Evolutionary conservation across 2,113 vertebrate species (phyloP).

Genomic region (Orthonyx spaldingii): DNA sequence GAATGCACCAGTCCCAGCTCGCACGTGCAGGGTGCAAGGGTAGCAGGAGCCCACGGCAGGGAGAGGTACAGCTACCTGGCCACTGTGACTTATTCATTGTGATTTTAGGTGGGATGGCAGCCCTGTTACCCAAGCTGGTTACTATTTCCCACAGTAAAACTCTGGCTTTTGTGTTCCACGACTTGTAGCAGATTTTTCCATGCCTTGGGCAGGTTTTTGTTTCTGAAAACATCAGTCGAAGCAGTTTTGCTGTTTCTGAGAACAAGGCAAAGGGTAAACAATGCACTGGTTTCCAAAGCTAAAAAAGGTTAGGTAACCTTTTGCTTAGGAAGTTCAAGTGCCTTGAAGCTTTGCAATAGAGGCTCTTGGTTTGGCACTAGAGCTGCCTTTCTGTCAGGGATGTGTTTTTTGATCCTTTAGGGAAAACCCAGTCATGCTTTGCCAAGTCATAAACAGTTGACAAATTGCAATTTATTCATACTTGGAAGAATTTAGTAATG

Average conservation of each 20-base stretch:
- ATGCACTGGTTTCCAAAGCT: neutral
- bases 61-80: neutral
- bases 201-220: constrained; percentile 18
- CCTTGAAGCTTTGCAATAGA: neutral
- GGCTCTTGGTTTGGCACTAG: neutral
- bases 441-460: constrained; percentile 19
- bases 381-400: neutral
- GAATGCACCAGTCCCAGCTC: rapidly evolving
- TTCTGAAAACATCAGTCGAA: neutral
- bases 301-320: constrained; percentile 17
- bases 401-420: neutral
- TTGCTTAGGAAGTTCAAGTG: constrained; percentile 1
- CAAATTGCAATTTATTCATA: neutral
- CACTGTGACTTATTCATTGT: neutral
- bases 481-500: neutral
- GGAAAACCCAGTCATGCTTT: neutral
- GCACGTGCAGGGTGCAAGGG: rapidly evolving
- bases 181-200: neutral
- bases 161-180: neutral
- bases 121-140: neutral
- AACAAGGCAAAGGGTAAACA: neutral
- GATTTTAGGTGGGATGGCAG: neutral
- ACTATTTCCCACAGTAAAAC: neutral
- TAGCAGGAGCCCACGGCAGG: rapidly evolving
- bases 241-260: constrained; percentile 1